A percentile compares a stretch with the other conserved stretches of the same genome.
Conservation (phyloP, 2,797 vertebrate genomes). For the Falco columbarius region DNA sequence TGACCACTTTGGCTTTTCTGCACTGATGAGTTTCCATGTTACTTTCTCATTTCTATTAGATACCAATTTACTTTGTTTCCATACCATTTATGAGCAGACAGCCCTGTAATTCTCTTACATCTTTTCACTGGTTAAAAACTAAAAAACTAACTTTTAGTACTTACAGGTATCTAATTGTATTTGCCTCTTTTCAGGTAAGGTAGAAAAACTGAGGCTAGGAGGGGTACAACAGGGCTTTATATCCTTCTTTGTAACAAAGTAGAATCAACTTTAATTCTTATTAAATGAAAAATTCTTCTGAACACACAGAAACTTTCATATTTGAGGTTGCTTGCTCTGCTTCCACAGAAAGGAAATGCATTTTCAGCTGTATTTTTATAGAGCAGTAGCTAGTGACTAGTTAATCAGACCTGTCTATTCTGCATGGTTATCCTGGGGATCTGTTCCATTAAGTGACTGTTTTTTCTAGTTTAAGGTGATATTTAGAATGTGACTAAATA, state of each 20-base stretch:
- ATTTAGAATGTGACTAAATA: not conserved
- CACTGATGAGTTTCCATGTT: not conserved
- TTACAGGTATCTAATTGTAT: not conserved
- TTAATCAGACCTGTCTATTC: constrained; percentile 16
- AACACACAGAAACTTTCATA: not conserved
- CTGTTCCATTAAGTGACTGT: constrained; percentile 2
- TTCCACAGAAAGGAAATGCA: not conserved
- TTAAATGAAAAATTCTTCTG: not conserved
- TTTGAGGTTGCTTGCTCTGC: not conserved
- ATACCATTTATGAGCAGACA: not conserved
- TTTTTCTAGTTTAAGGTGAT: constrained; percentile 43
- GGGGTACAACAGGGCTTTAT: not conserved
- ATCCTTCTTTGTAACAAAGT: not conserved
- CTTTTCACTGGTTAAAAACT: not conserved
- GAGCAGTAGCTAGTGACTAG: not conserved
- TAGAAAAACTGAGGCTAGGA: not conserved
- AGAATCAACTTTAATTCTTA: not conserved
- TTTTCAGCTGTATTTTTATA: constrained; percentile 49
- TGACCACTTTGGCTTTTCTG: not conserved
- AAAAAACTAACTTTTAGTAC: not conserved
- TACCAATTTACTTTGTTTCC: not conserved
- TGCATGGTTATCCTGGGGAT: constrained; percentile 14
- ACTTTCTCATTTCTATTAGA: not conserved
- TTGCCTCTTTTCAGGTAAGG: not conserved
- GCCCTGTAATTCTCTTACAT: not conserved